These are phyloP conservation scores for Vannuccia rotundouncinata DNA, from an alignment of 2,888 invertebrate genomes.

Conservation along the genomic window DNA sequence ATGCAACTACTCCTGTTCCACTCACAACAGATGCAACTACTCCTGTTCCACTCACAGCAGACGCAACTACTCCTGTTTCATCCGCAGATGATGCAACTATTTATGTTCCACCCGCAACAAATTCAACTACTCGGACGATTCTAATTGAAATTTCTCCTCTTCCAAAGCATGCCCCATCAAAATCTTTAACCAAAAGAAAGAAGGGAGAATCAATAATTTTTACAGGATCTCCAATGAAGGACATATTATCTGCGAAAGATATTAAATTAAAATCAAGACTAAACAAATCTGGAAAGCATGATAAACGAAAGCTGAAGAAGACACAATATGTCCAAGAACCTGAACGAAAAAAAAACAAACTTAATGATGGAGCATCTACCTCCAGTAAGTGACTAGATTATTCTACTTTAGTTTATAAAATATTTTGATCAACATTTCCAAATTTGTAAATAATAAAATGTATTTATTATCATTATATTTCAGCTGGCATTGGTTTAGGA, in stretches of 20 bases:
- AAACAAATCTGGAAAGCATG: slow-evolving; percentile 26
- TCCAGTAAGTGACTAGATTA: slow-evolving; percentile 26
- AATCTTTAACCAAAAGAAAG: not conserved
- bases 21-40: not conserved
- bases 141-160: not conserved
- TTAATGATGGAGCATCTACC: slow-evolving; percentile 22
- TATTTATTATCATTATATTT: slow-evolving; percentile 26
- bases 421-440: slow-evolving; percentile 23
- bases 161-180: not conserved
- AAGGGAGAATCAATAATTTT: not conserved
- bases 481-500: slow-evolving; percentile 19
- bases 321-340: slow-evolving; percentile 26
- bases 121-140: not conserved
- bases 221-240: slow-evolving; percentile 26
- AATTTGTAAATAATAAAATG: slow-evolving; percentile 23
- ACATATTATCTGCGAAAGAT: slow-evolving; percentile 26
- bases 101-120: not conserved
- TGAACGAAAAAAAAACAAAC: slow-evolving; percentile 10
- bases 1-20: not conserved
- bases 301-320: slow-evolving; percentile 19
- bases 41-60: not conserved
- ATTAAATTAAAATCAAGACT: slow-evolving; percentile 23
- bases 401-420: slow-evolving; percentile 24
- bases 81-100: not conserved
- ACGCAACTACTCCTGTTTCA: not conserved